Evolutionary conservation across 1,140 invertebrate species (phyloP).

Genomic region (Geopemphigus sp.): DNA sequence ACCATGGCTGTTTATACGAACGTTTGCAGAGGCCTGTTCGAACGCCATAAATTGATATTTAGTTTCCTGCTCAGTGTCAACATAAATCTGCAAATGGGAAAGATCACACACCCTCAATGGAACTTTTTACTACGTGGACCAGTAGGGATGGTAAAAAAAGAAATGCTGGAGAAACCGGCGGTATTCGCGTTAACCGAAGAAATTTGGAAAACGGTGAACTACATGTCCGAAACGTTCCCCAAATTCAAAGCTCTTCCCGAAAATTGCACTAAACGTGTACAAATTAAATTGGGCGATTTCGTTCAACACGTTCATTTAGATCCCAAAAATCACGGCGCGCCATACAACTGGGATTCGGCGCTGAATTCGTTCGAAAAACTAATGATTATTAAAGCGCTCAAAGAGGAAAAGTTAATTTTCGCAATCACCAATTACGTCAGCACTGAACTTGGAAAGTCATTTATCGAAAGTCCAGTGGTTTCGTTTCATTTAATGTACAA

Average conservation of each 20-base stretch:
- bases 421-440: constrained; percentile 76
- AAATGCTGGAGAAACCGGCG: constrained; percentile 60
- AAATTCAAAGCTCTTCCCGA: constrained; percentile 59
- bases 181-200: constrained; percentile 60
- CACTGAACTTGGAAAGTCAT: constrained; percentile 70
- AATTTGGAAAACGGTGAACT: constrained; percentile 65
- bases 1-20: constrained; percentile 21
- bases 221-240: constrained; percentile 61
- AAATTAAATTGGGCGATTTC: constrained; percentile 17
- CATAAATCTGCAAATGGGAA: constrained; percentile 65
- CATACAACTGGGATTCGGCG: constrained; percentile 62
- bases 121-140: constrained; percentile 73
- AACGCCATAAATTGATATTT: constrained; percentile 86
- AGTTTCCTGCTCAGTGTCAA: constrained; percentile 78
- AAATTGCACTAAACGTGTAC: background rate
- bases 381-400: constrained; percentile 73
- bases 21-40: constrained; percentile 67
- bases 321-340: background rate
- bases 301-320: constrained; percentile 18
- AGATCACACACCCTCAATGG: constrained; percentile 64
- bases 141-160: constrained; percentile 53
- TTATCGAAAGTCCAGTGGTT: constrained; percentile 73
- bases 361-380: constrained; percentile 76
- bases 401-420: constrained; percentile 79
- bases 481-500: constrained; percentile 69